These are phyloP conservation scores for Trogon surrucura DNA, from an alignment of 2,113 vertebrate genomes.

Conservation along the genomic window DNA sequence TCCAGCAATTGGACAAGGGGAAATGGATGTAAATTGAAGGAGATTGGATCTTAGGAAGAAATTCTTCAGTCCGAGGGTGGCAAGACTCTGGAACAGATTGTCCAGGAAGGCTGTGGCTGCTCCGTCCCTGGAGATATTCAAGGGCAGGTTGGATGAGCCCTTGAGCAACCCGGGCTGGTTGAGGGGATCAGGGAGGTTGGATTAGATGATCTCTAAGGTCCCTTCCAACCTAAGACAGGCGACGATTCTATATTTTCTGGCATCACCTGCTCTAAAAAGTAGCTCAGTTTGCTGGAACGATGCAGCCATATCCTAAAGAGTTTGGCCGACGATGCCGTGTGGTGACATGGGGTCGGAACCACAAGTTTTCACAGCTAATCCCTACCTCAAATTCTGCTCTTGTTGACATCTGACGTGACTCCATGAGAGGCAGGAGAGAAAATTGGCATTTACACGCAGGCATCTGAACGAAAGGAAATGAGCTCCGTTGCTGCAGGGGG, in stretches of 20 bases:
- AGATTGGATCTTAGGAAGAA: too few relatives aligned
- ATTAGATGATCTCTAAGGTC: too few relatives aligned
- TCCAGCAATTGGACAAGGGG: too few relatives aligned
- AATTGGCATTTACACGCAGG: not conserved
- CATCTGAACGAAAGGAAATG: not conserved
- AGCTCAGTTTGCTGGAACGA: not conserved
- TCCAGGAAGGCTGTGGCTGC: too few relatives aligned
- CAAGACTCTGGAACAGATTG: too few relatives aligned
- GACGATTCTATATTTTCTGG: not conserved
- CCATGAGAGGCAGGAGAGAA: not conserved
- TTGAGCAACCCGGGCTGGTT: too few relatives aligned
- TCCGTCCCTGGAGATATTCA: too few relatives aligned
- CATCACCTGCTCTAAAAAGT: not conserved
- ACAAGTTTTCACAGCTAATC: not conserved
- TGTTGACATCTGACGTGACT: not conserved
- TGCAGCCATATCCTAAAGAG: rapidly evolving
- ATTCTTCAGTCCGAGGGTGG: too few relatives aligned
- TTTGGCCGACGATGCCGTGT: not conserved
- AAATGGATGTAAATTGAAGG: too few relatives aligned
- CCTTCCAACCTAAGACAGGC: too few relatives aligned
- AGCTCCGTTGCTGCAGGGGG: not conserved
- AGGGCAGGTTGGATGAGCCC: too few relatives aligned
- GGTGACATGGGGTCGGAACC: not conserved
- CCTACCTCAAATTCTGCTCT: not conserved
- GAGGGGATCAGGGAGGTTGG: too few relatives aligned